Base-by-base conservation (phyloP, 2,797 vertebrate genomes). In the Acipenser transmontanus region DNA sequence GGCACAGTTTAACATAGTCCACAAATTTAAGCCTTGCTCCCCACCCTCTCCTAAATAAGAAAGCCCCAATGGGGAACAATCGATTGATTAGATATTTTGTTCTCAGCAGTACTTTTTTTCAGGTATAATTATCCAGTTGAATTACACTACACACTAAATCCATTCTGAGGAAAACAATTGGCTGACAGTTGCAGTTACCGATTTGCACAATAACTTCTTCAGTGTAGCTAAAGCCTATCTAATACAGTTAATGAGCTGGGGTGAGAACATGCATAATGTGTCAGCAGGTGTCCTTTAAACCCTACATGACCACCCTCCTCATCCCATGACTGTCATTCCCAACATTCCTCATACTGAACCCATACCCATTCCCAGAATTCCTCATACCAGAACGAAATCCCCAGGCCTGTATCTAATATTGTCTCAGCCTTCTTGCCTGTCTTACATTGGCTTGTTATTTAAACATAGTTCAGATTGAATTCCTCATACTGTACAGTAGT, bases 271-370 rank as follows among this genome's bases (percentile, higher is more conserved):
- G 34, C 34, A 51, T 61, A 65, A 2, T 9, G 62, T 74, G 54
- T 63, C 72, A 70, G 62, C 73, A 68, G 75, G 68, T 81, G 81
- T 81, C 80, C 84, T 76, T 65, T 59, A 64, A 76, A 74, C 80
- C 75, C 68, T 70, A 59, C n/a, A 34, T 34, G 56, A 79, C 77
- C 76, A 70, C 65, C 11, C 76, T 78, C 75, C 47, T 69, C 34
- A 66, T 70, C 76, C 71, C 80, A 75, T 84, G 77, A 83, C 79
- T 74, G 66, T 74, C 84, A 91, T 92, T 91, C 90, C 77, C 78
- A 74, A 68, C 77, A 91, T 92, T 92, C 86, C 70, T 78, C 73
- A 64, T 65, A 69, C 69, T 74, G 80, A 70, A 75, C 71, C 69
- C 77, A 78, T 69, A 66, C 74, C 75, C 77, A 85, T 84, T 87